Percentiles rank a stretch among this genome's conserved stretches.
These are phyloP conservation scores for Chionodraco myersi DNA, from an alignment of 2,113 vertebrate species.

Conservation along the genomic window DNA sequence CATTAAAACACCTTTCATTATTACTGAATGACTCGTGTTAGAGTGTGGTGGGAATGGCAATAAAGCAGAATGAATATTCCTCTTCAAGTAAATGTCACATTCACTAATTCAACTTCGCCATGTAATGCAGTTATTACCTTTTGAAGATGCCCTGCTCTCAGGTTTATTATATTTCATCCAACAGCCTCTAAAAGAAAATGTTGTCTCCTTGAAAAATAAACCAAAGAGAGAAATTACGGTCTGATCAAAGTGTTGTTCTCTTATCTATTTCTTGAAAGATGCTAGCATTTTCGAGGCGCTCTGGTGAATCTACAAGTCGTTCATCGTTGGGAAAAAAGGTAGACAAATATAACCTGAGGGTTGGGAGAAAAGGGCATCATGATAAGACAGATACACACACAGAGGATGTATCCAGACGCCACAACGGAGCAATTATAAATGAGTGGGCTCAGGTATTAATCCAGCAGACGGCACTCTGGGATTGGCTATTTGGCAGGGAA, in stretches of 20 bases:
- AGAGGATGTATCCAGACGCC: constrained; percentile 46
- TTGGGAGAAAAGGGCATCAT: constrained; percentile 17
- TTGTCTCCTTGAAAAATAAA: constrained; percentile 29
- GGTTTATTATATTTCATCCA: constrained; percentile 36
- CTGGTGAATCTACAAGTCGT: constrained; percentile 1
- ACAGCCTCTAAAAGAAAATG: constrained; percentile 23
- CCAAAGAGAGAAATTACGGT: background rate
- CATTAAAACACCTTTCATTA: constrained; percentile 35
- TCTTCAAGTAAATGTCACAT: constrained; percentile 52
- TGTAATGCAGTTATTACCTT: constrained; percentile 32
- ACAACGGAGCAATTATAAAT: constrained; percentile 76
- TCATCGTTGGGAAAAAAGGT: constrained; percentile 8
- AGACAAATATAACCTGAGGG: background rate
- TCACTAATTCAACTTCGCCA: constrained; percentile 40
- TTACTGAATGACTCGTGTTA: constrained; percentile 29
- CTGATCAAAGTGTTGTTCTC: constrained; percentile 25
- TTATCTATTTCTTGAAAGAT: constrained; percentile 8
- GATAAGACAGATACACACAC: constrained; percentile 31
- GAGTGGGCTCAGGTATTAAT: constrained; percentile 72
- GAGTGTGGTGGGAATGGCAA: constrained; percentile 15
- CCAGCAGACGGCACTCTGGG: constrained; percentile 67
- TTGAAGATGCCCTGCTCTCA: constrained; percentile 34
- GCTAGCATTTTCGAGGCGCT: background rate
- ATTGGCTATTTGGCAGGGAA: constrained; percentile 70
- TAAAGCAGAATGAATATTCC: constrained; percentile 22